Evolutionary conservation across 2,113 vertebrate genomes (phyloP).

Genomic region (Struthidea cinerea): DNA sequence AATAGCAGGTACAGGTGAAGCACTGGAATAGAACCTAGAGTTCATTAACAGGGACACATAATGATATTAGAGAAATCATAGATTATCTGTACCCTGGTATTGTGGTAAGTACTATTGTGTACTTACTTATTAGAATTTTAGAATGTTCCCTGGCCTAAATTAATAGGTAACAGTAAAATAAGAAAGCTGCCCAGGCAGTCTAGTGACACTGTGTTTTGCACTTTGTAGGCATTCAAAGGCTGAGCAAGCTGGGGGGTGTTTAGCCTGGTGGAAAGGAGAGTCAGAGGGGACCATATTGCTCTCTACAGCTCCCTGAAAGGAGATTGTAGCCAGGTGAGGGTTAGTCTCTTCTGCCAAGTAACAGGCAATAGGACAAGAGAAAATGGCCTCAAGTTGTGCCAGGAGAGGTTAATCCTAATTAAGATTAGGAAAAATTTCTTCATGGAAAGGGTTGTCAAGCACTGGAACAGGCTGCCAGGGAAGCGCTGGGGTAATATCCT

Average conservation of each 20-base stretch:
- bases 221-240: background rate
- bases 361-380: background rate
- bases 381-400: background rate
- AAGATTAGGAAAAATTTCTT: background rate
- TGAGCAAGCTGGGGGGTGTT: background rate
- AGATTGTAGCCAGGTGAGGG: background rate
- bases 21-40: background rate
- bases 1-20: background rate
- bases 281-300: background rate
- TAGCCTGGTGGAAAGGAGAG: background rate
- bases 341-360: background rate
- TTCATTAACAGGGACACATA: background rate
- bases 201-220: background rate
- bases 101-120: background rate
- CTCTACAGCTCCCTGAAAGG: background rate
- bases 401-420: background rate
- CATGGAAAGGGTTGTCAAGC: background rate
- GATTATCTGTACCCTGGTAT: background rate
- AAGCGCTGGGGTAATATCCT: background rate
- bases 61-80: background rate
- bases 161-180: background rate
- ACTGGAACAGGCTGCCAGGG: background rate
- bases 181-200: background rate
- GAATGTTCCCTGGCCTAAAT: background rate
- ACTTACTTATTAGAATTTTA: background rate